A percentile compares a stretch with the other conserved stretches of the same genome.
Evolutionary conservation across 2,113 vertebrate genomes (phyloP).

Genomic region (Melanostigma gelatinosum): DNA sequence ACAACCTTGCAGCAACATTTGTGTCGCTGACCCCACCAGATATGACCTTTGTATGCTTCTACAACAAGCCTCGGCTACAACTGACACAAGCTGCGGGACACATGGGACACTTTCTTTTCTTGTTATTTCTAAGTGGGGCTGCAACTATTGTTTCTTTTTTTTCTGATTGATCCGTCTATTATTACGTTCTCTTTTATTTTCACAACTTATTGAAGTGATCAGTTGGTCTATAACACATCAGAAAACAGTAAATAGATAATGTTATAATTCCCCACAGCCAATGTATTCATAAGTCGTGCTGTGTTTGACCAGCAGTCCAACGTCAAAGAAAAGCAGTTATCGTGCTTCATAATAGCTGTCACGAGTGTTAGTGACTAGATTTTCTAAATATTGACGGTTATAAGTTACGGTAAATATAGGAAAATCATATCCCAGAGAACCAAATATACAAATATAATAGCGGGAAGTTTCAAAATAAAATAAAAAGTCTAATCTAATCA

Average conservation of each 20-base stretch:
- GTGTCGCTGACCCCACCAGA: constrained; percentile 41
- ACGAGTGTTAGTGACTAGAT: neutral
- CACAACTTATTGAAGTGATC: neutral
- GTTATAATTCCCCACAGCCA: neutral
- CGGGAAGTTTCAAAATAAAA: neutral
- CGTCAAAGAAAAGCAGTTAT: neutral
- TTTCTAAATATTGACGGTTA: neutral
- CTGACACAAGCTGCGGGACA: neutral
- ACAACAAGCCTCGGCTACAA: neutral
- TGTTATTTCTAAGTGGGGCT: neutral
- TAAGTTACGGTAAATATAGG: neutral
- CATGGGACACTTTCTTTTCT: neutral
- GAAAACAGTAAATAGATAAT: neutral
- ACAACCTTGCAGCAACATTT: constrained; percentile 57
- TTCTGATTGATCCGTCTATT: neutral
- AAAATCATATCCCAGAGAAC: neutral
- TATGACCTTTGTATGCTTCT: constrained; percentile 28
- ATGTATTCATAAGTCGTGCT: neutral
- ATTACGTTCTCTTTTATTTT: neutral
- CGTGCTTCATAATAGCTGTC: neutral
- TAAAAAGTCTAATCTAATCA: neutral
- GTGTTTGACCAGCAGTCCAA: neutral
- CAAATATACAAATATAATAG: neutral
- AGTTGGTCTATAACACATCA: neutral
- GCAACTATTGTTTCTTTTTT: neutral